Conservation (phyloP, 2,113 vertebrate species). For the Tetraodon nigroviridis region DNA sequence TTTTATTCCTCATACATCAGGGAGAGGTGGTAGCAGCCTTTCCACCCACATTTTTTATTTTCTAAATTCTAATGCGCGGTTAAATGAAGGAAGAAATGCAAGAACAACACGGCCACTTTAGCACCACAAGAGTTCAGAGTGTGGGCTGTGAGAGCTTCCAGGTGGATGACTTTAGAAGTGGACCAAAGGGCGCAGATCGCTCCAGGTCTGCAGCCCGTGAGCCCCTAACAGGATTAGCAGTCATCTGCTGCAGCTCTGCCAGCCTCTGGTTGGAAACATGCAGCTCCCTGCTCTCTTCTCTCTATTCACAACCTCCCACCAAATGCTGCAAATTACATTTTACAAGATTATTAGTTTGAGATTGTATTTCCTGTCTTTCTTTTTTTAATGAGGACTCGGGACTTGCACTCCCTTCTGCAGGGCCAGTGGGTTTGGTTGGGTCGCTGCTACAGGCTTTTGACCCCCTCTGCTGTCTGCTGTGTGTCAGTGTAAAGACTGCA, state of each 20-base stretch:
- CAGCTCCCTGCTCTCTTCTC: conserved; percentile 16
- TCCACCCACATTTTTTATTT: too few relatives aligned
- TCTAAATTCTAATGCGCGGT: too few relatives aligned
- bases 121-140: neutral
- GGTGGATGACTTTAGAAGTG: conserved; percentile 40
- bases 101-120: neutral
- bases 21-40: too few relatives aligned
- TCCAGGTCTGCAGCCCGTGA: conserved; percentile 37
- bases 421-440: neutral
- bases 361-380: neutral
- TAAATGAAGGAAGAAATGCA: neutral
- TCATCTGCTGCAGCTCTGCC: conserved; percentile 48
- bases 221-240: conserved; percentile 54
- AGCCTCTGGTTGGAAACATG: conserved; percentile 9
- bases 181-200: conserved; percentile 28
- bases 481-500: conserved; percentile 24
- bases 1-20: neutral
- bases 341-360: neutral
- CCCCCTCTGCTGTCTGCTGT: conserved; percentile 54
- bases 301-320: conserved; percentile 9
- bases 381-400: neutral
- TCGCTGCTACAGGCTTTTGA: conserved; percentile 31
- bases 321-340: neutral
- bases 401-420: neutral
- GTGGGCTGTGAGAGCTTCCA: conserved; percentile 15